phyloP scores from a whole-genome alignment of 2,113 vertebrate species.

The Muscicapa adusta region DNA sequence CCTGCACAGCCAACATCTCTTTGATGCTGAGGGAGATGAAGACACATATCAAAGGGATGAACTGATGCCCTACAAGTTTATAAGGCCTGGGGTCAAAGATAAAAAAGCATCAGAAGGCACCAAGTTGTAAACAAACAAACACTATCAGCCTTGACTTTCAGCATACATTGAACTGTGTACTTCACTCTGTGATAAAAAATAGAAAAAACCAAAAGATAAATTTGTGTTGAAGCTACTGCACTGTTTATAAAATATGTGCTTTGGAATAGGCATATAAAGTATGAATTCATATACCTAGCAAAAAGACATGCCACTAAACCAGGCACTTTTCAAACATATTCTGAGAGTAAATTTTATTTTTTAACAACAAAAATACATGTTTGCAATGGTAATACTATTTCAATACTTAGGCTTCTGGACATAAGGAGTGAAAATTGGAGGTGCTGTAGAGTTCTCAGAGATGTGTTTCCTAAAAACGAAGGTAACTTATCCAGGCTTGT shows the following conservation, averaged over 20 bases:
- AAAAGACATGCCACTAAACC: not conserved
- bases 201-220: not conserved
- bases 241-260: not conserved
- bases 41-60: not conserved
- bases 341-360: not conserved
- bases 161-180: not conserved
- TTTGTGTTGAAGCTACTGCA: not conserved
- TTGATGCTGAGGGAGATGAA: not conserved
- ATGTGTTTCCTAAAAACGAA: not conserved
- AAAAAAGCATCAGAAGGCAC: not conserved
- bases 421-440: not conserved
- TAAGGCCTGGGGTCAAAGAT: not conserved
- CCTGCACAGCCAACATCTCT: not conserved
- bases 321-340: not conserved
- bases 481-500: not conserved
- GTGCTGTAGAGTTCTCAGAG: not conserved
- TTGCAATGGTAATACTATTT: not conserved
- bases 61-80: not conserved
- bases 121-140: slow-evolving; percentile 7
- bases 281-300: not conserved
- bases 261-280: not conserved
- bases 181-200: not conserved
- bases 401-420: not conserved
- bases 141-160: not conserved
- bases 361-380: not conserved